Percentiles rank a stretch among this genome's conserved stretches.
These are phyloP conservation scores for Aphelenchoides besseyi DNA, from an alignment of 1,140 invertebrate species.

Conservation along the genomic window DNA sequence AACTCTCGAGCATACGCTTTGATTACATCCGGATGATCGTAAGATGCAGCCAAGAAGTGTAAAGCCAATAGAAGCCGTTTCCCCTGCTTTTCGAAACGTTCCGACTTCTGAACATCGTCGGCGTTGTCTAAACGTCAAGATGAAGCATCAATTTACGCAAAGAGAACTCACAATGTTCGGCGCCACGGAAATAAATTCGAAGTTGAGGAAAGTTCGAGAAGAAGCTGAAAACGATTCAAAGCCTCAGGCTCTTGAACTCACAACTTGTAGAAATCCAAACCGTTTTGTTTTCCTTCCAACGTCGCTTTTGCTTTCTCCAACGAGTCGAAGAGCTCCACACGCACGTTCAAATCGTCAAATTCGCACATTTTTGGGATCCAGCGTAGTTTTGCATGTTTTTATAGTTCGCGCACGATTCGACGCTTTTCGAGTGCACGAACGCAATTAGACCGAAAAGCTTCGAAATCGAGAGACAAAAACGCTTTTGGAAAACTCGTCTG, in stretches of 20 bases:
- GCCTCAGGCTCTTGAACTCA: neutral
- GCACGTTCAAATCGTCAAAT: neutral
- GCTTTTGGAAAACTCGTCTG: too few relatives aligned
- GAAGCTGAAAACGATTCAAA: conserved; percentile 14
- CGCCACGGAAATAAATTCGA: conserved; percentile 50
- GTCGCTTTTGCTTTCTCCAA: neutral
- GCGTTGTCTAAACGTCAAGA: too few relatives aligned
- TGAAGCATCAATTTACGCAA: too few relatives aligned
- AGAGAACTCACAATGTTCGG: too few relatives aligned
- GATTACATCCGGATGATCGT: conserved; percentile 32
- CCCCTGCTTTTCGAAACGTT: conserved; percentile 49
- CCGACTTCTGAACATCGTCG: conserved; percentile 52
- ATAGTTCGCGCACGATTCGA: too few relatives aligned
- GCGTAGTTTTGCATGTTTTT: too few relatives aligned
- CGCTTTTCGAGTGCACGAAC: too few relatives aligned
- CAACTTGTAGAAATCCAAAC: conserved; percentile 7
- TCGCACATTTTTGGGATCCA: neutral
- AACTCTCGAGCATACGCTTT: conserved; percentile 45
- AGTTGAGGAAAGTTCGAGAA: conserved; percentile 51
- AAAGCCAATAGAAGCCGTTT: conserved; percentile 42
- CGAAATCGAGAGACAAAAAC: too few relatives aligned
- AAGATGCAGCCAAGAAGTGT: conserved; percentile 36
- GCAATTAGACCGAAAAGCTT: too few relatives aligned
- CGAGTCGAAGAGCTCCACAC: neutral
- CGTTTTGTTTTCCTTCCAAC: neutral